Conservation (phyloP, 2,888 invertebrate species). For the Acrobasis repandana region DNA sequence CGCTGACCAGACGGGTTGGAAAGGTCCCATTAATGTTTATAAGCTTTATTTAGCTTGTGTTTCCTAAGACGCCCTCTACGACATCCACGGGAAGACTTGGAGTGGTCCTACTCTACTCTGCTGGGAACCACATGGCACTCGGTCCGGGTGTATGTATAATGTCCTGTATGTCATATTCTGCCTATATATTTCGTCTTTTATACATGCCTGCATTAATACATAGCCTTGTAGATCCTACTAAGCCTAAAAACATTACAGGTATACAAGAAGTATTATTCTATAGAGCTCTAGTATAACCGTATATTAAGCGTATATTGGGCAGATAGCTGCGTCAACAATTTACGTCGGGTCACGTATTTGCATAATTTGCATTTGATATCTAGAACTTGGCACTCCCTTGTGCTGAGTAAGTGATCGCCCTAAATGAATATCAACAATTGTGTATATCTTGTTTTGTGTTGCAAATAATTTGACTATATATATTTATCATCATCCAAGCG, state of each 20-base stretch:
- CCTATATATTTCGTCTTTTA: too few species aligned
- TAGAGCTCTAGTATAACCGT: not conserved
- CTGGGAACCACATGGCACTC: too few species aligned
- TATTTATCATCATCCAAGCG: too few species aligned
- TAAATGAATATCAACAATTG: slow-evolving; percentile 4
- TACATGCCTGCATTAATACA: too few species aligned
- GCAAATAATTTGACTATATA: not conserved
- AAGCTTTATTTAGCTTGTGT: too few species aligned
- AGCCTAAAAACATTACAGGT: too few species aligned
- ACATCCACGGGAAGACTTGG: too few species aligned
- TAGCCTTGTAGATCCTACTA: too few species aligned
- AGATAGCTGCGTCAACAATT: slow-evolving; percentile 46
- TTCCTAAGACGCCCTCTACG: too few species aligned
- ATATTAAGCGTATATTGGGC: slow-evolving; percentile 25
- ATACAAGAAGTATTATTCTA: not conserved
- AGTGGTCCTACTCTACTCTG: too few species aligned
- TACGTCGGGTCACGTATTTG: slow-evolving; percentile 38
- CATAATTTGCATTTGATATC: slow-evolving; percentile 58
- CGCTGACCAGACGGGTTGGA: too few species aligned
- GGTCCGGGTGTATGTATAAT: not conserved
- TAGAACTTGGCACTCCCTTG: slow-evolving; percentile 15
- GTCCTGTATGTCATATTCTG: not conserved
- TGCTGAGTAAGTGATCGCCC: slow-evolving; percentile 8
- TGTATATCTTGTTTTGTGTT: not conserved
- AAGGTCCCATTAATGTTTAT: too few species aligned